phyloP scores from a whole-genome alignment of 2,797 vertebrate species.

The Hypotaenidia okinawae region DNA sequence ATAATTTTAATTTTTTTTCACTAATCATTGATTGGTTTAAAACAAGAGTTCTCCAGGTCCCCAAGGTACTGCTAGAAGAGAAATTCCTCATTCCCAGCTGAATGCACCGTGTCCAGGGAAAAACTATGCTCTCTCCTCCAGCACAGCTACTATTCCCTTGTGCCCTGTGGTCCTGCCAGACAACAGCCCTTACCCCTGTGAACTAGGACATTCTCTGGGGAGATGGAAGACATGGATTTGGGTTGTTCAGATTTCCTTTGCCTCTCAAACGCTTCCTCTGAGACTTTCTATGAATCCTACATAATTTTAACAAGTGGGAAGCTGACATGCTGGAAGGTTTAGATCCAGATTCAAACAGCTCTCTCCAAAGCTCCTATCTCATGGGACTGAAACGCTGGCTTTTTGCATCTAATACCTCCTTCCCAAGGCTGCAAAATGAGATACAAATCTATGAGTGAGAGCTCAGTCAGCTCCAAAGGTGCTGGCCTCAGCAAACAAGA shows the following conservation, averaged over 20 bases:
- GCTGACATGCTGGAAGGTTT: neutral
- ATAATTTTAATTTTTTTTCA: neutral
- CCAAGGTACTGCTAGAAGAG: neutral
- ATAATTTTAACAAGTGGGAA: neutral
- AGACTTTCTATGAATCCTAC: neutral
- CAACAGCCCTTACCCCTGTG: neutral
- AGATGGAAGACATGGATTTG: neutral
- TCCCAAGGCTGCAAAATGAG: neutral
- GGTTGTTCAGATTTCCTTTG: neutral
- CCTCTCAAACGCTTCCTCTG: neutral
- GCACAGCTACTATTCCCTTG: neutral
- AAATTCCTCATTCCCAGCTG: neutral
- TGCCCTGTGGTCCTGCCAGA: neutral
- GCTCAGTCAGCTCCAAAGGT: neutral
- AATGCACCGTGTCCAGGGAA: neutral
- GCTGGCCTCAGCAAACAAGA: neutral
- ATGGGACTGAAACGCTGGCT: neutral
- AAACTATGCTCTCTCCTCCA: neutral
- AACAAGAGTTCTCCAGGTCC: neutral
- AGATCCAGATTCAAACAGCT: neutral
- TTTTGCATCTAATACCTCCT: neutral
- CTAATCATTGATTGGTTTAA: neutral
- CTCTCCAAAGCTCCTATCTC: neutral
- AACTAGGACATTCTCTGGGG: neutral
- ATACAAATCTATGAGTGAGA: neutral